These are phyloP conservation scores for Anadara kagoshimensis DNA, from an alignment of 1,140 invertebrate genomes.

Conservation along the genomic window DNA sequence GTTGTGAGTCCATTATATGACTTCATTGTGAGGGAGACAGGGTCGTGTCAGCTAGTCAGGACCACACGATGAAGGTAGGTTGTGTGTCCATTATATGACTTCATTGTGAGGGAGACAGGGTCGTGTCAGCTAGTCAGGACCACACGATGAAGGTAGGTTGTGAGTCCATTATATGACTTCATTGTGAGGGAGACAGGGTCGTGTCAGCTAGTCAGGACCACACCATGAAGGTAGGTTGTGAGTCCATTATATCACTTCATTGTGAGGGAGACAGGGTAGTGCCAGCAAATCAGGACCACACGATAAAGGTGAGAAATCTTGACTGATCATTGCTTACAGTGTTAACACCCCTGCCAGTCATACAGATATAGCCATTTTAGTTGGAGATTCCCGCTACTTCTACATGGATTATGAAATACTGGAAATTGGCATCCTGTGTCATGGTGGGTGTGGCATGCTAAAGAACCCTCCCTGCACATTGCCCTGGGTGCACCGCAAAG, in stretches of 20 bases:
- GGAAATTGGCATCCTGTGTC: too few relatives aligned
- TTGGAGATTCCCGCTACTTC: too few relatives aligned
- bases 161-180: slow-evolving; percentile 90
- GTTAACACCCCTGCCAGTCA: slow-evolving; percentile 89
- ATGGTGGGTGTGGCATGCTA: too few relatives aligned
- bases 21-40: slow-evolving; percentile 89
- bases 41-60: slow-evolving; percentile 89
- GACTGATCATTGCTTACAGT: slow-evolving; percentile 88
- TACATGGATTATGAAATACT: too few relatives aligned
- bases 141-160: slow-evolving; percentile 90
- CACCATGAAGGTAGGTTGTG: slow-evolving; percentile 86
- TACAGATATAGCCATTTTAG: too few relatives aligned
- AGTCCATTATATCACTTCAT: slow-evolving; percentile 92
- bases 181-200: slow-evolving; percentile 88
- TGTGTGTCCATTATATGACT: slow-evolving; percentile 90
- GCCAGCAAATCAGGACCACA: slow-evolving; percentile 94
- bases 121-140: slow-evolving; percentile 91
- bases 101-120: slow-evolving; percentile 87
- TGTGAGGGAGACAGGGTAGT: slow-evolving; percentile 89
- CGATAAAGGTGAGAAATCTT: slow-evolving; percentile 94
- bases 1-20: slow-evolving; percentile 86
- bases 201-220: slow-evolving; percentile 93
- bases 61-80: slow-evolving; percentile 91
- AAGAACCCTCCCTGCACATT: too few relatives aligned
- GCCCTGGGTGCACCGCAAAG: too few relatives aligned